phyloP scores from a whole-genome alignment of 2,113 vertebrate species.

The Hippoglossus stenolepis region DNA sequence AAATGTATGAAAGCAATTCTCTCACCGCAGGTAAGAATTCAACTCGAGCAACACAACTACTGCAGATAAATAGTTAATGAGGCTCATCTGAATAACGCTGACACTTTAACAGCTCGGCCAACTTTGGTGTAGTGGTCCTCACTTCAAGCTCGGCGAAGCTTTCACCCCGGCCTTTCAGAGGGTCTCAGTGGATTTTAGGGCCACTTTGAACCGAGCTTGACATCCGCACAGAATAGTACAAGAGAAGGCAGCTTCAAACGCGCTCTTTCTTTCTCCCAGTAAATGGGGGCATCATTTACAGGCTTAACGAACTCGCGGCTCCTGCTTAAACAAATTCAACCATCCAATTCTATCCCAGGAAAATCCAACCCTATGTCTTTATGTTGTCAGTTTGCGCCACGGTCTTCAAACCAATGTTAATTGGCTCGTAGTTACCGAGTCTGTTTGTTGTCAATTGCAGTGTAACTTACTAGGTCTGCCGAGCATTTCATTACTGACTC shows the following conservation, averaged over 20 bases:
- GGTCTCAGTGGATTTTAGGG: slow-evolving; percentile 53
- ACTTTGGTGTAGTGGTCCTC: neutral
- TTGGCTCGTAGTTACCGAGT: slow-evolving; percentile 44
- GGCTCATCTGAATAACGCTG: slow-evolving; percentile 24
- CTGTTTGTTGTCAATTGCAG: slow-evolving; percentile 54
- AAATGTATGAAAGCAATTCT: neutral
- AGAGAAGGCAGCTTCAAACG: slow-evolving; percentile 51
- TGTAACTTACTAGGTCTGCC: slow-evolving; percentile 37
- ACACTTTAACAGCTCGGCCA: slow-evolving; percentile 11
- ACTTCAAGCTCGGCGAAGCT: slow-evolving; percentile 36
- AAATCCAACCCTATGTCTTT: neutral
- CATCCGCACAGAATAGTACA: neutral
- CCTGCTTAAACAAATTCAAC: slow-evolving; percentile 3
- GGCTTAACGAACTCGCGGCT: slow-evolving; percentile 1
- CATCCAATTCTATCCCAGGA: neutral
- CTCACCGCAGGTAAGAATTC: neutral
- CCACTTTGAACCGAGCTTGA: slow-evolving; percentile 47
- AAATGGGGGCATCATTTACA: slow-evolving; percentile 34
- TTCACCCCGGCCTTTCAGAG: slow-evolving; percentile 29
- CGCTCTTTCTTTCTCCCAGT: slow-evolving; percentile 27
- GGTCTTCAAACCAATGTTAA: slow-evolving; percentile 40
- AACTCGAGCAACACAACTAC: neutral
- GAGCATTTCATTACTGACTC: slow-evolving; percentile 45
- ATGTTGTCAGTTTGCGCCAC: slow-evolving; percentile 7
- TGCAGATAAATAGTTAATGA: slow-evolving; percentile 19